Evolutionary conservation across 2,113 vertebrate species (phyloP), one percentile per base, ranked within the genome.

Genomic region (Telmatochromis sp.): DNA sequence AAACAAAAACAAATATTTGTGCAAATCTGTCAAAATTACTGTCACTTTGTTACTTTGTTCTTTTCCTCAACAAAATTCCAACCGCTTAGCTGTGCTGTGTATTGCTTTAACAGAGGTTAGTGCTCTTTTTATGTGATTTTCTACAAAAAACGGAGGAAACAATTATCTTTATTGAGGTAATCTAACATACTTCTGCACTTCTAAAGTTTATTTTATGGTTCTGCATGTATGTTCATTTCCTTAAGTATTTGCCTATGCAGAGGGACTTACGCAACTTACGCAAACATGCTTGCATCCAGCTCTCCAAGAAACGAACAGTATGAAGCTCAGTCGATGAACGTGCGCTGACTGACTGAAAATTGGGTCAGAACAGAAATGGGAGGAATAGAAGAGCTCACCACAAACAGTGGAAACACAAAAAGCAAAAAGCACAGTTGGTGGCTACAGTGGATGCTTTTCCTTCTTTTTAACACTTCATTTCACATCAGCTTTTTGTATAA

Each of bases 231-330:
- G 12, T 23, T 42, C 2, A 71, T 71, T 2, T 71, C n/a, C 12
- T 4, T 71, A 71, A 4, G 1, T 1, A 71, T 71, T 71, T 71
- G n/a, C n/a, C 37, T 6, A 2, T 0, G 12, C n/a, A 71, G 65
- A 71, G 65, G 37, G 35, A 23, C 57, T 60, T 71, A 42, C 0
- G 3, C 35, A 71, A 23, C 35, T 14, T 71, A 42, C 2, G 11
- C 37, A 42, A 71, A 71, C 37, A 71, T 42, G 5, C 65, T 42
- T 71, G 37, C 63, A 68, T 21, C 63, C n/a, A 6, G n/a, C 1
- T 40, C 2, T 23, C 65, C 65, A 42, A 71, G 5, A 23, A 42
- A 71, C 65, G 0, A 71, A 71, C 65, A 23, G 65, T 40, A 71
- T 15, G 65, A 23, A 42, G n/a, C 0, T 71, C 65, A 73, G 21